phyloP scores from a whole-genome alignment of 2,888 invertebrate genomes.

The Chelonus formosanus region DNA sequence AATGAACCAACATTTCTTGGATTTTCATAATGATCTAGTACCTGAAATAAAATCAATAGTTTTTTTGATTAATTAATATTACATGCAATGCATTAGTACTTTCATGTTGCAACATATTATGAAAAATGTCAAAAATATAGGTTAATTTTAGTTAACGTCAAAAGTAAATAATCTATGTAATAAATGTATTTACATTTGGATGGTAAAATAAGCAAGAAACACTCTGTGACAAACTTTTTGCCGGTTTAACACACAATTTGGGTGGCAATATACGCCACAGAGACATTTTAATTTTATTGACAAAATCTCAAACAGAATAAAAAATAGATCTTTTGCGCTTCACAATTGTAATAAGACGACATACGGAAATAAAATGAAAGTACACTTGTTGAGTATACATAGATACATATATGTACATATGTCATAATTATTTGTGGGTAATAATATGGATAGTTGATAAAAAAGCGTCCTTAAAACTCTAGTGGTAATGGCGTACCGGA shows the following conservation, averaged over 20 bases:
- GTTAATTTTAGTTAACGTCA: neutral
- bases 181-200: neutral
- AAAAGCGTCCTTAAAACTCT: no score
- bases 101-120: no score
- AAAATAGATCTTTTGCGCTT: no score
- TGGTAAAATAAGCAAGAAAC: no score
- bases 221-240: neutral
- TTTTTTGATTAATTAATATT: slow-evolving; percentile 26
- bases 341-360: no score
- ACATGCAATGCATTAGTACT: neutral
- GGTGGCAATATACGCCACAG: slow-evolving; percentile 19
- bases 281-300: slow-evolving; percentile 3
- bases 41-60: slow-evolving; percentile 68
- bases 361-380: no score
- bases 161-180: neutral
- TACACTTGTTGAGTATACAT: no score
- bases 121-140: neutral
- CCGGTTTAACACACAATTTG: neutral
- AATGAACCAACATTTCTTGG: slow-evolving; percentile 97
- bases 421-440: no score
- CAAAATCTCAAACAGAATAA: neutral
- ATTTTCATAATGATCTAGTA: slow-evolving; percentile 99
- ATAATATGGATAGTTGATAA: no score
- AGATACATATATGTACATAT: no score
- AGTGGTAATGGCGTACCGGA: slow-evolving; percentile 6